Evolutionary conservation across 1,140 invertebrate species (phyloP), one percentile per base, ranked within the genome.

Genomic region (Thaumatotibia leucotreta): DNA sequence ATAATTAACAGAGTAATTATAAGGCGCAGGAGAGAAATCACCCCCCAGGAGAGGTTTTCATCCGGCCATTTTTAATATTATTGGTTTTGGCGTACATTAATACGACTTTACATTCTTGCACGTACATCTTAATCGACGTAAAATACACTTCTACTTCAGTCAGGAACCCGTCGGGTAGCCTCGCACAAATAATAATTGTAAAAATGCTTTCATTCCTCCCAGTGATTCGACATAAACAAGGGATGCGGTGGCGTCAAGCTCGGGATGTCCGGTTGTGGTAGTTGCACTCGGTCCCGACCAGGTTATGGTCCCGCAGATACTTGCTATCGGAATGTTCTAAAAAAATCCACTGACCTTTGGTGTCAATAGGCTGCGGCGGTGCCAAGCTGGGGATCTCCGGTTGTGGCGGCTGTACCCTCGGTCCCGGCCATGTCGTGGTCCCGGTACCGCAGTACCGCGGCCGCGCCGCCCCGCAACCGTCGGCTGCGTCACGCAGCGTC

Each of bases 301-400:
- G n/a, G n/a, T n/a, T n/a, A n/a, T n/a, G n/a, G n/a, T n/a, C n/a
- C n/a, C n/a, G n/a, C n/a, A n/a, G n/a, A n/a, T n/a, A n/a, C n/a
- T n/a, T n/a, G n/a, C n/a, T n/a, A n/a, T n/a, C n/a, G n/a, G n/a
- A n/a, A n/a, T n/a, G n/a, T n/a, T n/a, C n/a, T n/a, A n/a, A n/a
- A n/a, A n/a, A n/a, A n/a, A n/a, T n/a, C n/a, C n/a, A 62, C 70
- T 65, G 70, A 91, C 91, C 89, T 91, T 92, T 92, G 79, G 91
- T 88, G 74, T 92, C 91, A 45, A 84, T 79, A 66, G 81, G 86
- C 17, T 79, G 75, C 0, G 87, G 82, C 0, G 82, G 75, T 1
- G 83, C 79, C 9, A 88, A 62, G 73, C 84, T 85, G 49, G 82
- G 74, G 70, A 90, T 90, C 75, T 90, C 88, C 0, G 85, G 69